Percentiles rank a stretch among this genome's conserved stretches.
phyloP scores from a whole-genome alignment of 2,113 vertebrate species.

The Nothocercus nigrocapillus region DNA sequence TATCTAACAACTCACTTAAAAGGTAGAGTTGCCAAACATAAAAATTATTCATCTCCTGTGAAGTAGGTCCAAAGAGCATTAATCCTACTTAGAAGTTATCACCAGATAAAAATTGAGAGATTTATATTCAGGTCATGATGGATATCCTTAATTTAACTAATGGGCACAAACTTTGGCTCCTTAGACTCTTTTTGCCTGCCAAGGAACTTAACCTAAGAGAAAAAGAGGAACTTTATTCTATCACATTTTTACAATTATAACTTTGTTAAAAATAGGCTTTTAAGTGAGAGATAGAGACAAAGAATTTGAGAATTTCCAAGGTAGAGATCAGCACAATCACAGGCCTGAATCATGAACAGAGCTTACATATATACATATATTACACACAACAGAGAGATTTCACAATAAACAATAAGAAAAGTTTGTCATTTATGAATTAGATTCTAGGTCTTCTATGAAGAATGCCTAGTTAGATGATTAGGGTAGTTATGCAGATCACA shows the following conservation, averaged over 20 bases:
- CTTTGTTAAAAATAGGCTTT: not conserved
- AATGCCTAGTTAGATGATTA: not conserved
- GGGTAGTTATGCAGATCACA: not conserved
- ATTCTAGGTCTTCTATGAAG: not conserved
- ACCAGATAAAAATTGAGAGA: slow-evolving; percentile 11
- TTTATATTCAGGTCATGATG: slow-evolving; percentile 7
- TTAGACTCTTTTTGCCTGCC: not conserved
- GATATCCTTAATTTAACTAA: slow-evolving; percentile 24
- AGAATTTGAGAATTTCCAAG: not conserved
- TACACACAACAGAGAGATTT: not conserved
- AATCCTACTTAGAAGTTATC: slow-evolving; percentile 14
- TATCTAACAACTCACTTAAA: not conserved
- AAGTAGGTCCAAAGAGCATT: not conserved
- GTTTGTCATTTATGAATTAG: not conserved
- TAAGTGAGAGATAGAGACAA: not conserved
- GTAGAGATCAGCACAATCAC: not conserved
- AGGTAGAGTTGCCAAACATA: not conserved
- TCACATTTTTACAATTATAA: not conserved
- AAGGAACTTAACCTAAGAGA: not conserved
- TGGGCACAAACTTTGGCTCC: slow-evolving; percentile 6
- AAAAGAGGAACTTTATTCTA: not conserved
- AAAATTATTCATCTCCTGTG: not conserved
- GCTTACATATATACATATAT: not conserved
- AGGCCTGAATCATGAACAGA: not conserved
- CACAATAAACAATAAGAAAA: not conserved